Conservation (phyloP, 2,113 vertebrate genomes). For the Poeciliopsis turrubarensis region DNA sequence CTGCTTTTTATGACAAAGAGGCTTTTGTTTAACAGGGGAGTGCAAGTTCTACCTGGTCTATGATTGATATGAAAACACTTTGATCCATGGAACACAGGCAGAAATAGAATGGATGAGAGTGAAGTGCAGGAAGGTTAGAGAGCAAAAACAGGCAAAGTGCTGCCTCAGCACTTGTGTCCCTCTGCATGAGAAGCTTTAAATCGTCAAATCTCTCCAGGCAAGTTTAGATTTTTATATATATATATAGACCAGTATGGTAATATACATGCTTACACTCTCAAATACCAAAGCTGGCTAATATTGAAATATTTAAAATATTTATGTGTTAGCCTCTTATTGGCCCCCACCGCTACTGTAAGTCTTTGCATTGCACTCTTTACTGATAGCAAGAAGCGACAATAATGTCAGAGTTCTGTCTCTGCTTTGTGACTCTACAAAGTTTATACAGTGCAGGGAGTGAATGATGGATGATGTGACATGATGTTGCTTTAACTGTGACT, state of each 20-base stretch:
- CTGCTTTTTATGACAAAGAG: conserved; percentile 37
- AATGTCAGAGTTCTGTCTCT: conserved; percentile 50
- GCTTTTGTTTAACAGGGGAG: conserved; percentile 54
- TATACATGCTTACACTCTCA: conserved; percentile 32
- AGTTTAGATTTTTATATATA: conserved; percentile 42
- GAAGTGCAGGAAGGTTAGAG: conserved; percentile 25
- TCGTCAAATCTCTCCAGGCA: conserved; percentile 62
- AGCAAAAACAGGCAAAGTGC: conserved; percentile 53
- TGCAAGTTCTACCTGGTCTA: conserved; percentile 31
- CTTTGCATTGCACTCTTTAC: conserved; percentile 34
- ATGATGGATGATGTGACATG: conserved; percentile 60
- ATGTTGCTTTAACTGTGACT: conserved; percentile 36
- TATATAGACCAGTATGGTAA: not conserved
- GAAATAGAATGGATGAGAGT: conserved; percentile 50
- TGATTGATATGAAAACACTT: conserved; percentile 67
- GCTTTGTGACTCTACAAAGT: conserved; percentile 22
- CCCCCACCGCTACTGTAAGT: not conserved
- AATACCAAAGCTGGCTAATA: conserved; percentile 38
- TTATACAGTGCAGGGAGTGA: conserved; percentile 28
- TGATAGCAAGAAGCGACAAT: conserved; percentile 32
- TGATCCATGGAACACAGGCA: conserved; percentile 30
- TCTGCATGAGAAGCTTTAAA: conserved; percentile 63
- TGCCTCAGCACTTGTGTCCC: conserved; percentile 72
- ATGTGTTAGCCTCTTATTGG: conserved; percentile 50
- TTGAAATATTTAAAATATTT: conserved; percentile 71